Base-by-base conservation (phyloP, 2,113 vertebrate genomes). In the Pelusios castaneus region DNA sequence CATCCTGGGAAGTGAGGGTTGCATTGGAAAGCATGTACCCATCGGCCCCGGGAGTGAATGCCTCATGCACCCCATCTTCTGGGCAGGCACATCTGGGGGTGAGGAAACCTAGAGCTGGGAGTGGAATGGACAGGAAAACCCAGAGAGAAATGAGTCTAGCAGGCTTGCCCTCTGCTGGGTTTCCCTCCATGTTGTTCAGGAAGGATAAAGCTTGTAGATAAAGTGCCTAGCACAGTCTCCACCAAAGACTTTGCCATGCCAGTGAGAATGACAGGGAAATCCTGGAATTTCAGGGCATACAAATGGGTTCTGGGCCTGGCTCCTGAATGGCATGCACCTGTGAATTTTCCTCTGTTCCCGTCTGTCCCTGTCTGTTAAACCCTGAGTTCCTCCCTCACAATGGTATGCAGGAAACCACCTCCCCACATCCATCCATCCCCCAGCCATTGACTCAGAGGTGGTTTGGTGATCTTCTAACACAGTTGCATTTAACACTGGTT, bases 401-500 rank as follows among this genome's bases (percentile, higher is more conserved):
- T 63, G 88, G 67, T 95, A 86, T 12, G 27, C 75, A 1, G 75
- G 75, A 80, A 49, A 80, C 6, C 63, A 76, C 9, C 41, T 17
- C 22, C 34, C 11, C 80, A 58, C 90, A 60, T 95, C 94, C 10
- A 0, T 70, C 70, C 85, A 2, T 27, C 70, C 85, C 94, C 52
- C 80, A 8, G 6, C 34, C 6, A 8, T 67, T 78, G 56, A 80
- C 79, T 81, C 85, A 2, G 83, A 89, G 92, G 51, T 43, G 22
- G 0, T 83, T 85, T 70, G 22, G 84, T 0, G 79, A 92, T 96
- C 49, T 54, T 96, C 96, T 97, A 97, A 96, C 95, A 92, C 78
- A 5, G 49, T 95, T 93, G 95, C 96, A 81, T 92, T 96, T 97
- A 97, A 97, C 95, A 91, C 89, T 79, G 38, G 1, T 96, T 97